Base-by-base conservation (phyloP, 2,888 invertebrate genomes). In the Tachystola acroxantha region DNA sequence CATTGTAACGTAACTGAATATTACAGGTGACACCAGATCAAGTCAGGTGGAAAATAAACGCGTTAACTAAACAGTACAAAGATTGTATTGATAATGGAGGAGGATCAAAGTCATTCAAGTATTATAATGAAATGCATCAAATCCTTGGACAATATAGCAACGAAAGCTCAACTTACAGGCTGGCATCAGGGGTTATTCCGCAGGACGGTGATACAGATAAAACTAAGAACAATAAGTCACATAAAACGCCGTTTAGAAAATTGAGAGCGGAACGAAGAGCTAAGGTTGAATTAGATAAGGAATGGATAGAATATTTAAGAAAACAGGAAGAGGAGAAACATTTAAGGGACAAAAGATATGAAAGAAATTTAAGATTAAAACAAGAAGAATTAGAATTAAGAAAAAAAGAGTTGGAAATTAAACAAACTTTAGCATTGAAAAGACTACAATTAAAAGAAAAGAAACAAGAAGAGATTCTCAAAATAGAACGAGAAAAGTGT, bases 51-150 rank as follows among this genome's bases (percentile, higher is more conserved):
- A 77, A 77, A 65, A 63, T 77, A 41, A 77, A 77, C 64, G 76
- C 76, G 22, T 54, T 77, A 3, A 77, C 76, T 41, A 77, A 77
- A 50, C 76, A 74, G 45, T 77, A 77, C 36, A 76, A 70, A 51
- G 76, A 77, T 39, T 72, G 75, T 31, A 55, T 74, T 46, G 75
- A 76, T 34, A 75, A 57, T 60, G 73, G 75, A 11, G 73, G 74
- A 50, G 64, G 63, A 0, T 46, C 61, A 34, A 43, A 54, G 36
- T 53, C 58, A 38, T 76, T 76, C 38, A 75, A 76, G 48, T 77
- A 71, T 54, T 77, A 72, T 40, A 74, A 75, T 71, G 76, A 76
- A 57, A 76, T 77, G 76, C 72, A 77, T 40, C 76, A 77, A 57
- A 75, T 77, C 36, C 50, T 76, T 24, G 76, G 75, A 5, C 50